Conservation (phyloP, 2,888 invertebrate genomes). For the Ochropleura plecta region DNA sequence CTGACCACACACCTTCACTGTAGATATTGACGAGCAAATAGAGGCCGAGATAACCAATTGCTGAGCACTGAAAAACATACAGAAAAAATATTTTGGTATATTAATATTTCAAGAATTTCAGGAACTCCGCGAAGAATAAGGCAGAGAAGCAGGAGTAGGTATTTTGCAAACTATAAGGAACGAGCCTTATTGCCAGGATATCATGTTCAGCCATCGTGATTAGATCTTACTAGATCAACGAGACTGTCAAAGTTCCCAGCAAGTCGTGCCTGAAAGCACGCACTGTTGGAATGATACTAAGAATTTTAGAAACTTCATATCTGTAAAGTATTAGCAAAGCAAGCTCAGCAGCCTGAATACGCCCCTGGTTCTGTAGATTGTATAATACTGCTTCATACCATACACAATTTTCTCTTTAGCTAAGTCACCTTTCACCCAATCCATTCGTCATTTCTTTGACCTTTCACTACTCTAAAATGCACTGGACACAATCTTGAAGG, state of each 20-base stretch:
- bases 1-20: constrained; percentile 68
- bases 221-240: no score
- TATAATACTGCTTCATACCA: background rate
- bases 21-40: constrained; percentile 66
- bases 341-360: background rate
- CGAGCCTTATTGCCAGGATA: no score
- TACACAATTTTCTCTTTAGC: background rate
- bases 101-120: background rate
- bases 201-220: no score
- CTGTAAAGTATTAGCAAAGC: no score
- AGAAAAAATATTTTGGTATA: background rate
- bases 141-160: no score
- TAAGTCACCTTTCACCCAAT: background rate
- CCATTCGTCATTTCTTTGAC: background rate
- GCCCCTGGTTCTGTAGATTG: background rate
- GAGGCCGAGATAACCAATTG: constrained; percentile 69
- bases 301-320: no score
- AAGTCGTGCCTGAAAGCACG: background rate
- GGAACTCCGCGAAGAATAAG: no score
- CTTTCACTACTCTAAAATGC: background rate
- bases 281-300: background rate
- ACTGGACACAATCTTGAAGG: background rate
- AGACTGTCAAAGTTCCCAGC: background rate
- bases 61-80: constrained; percentile 72
- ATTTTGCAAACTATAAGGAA: no score